Conservation (phyloP, 1,140 invertebrate species). For the Drosophila kohkoa region DNA sequence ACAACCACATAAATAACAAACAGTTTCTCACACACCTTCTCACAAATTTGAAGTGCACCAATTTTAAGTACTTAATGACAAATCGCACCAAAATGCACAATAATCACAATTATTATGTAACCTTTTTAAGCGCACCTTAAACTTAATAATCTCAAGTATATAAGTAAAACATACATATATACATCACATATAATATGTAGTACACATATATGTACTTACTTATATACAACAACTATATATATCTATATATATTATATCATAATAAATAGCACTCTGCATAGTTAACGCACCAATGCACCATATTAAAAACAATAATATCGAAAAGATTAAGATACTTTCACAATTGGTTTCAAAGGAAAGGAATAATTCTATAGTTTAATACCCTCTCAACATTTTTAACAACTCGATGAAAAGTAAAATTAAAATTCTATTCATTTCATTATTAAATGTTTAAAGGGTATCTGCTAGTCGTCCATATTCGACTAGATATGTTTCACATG, state of each 20-base stretch:
- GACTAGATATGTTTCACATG: neutral
- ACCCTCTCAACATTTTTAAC: neutral
- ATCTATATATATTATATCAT: slow-evolving; percentile 9
- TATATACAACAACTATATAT: slow-evolving; percentile 4
- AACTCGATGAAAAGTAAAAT: neutral
- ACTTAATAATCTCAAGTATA: slow-evolving; percentile 32
- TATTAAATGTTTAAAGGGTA: neutral
- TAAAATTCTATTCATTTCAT: too few relatives aligned
- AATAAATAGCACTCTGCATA: slow-evolving; percentile 70
- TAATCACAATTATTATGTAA: slow-evolving; percentile 54
- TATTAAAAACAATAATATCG: slow-evolving; percentile 24
- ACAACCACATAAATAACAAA: neutral
- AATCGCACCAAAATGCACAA: slow-evolving; percentile 55
- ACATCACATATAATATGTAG: neutral
- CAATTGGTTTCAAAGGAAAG: neutral
- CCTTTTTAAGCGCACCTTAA: slow-evolving; percentile 46
- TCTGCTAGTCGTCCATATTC: neutral
- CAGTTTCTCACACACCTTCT: slow-evolving; percentile 14
- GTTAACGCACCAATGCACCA: slow-evolving; percentile 72
- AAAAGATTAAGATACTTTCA: slow-evolving; percentile 33
- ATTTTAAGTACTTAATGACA: slow-evolving; percentile 48
- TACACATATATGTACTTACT: slow-evolving; percentile 5
- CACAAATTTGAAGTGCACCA: slow-evolving; percentile 61
- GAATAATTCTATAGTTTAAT: neutral
- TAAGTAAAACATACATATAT: slow-evolving; percentile 23